Base-by-base conservation (phyloP, 2,113 vertebrate genomes). In the Pongo abelii region DNA sequence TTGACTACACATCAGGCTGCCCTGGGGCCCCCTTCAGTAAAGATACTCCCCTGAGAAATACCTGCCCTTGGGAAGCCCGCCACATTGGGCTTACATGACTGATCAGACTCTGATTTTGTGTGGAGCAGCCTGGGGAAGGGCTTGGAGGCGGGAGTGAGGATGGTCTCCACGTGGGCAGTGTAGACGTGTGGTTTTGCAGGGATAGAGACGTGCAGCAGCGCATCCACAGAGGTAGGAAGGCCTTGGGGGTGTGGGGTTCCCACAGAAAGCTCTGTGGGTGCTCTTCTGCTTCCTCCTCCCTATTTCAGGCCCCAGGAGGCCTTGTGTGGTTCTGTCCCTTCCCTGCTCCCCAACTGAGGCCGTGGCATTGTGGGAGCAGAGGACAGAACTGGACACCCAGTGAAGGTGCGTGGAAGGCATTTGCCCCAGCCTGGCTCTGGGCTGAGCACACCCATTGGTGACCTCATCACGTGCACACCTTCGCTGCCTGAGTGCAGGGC, bases 241-340 rank as follows among this genome's bases (percentile, higher is more conserved):
- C 55, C 20, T 30, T 0, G 1, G 27, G 35, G 2, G 0, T 48
- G 1, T 0, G 8, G 18, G 50, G 20, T 46, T 48, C 40, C 48
- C 38, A 2, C 16, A 2, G 35, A 40, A 38, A 38, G 27, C 20
- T 32, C 23, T 25, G 55, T 74, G 67, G 55, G 67, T 13, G 22
- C 78, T 25, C 27, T 55, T 23, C 27, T 32, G 14, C 40, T 18
- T 64, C 61, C 61, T 77, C 18, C 20, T 43, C 52, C 12, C 16
- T 30, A 5, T 72, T 25, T 43, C 50, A 13, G 80, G 30, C 80
- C 30, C 4, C 4, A 38, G 94, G 23, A 46, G 30, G 22, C 67
- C 46, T 48, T 35, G 74, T 5, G 0, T 32, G 25, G 30, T 72
- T 27, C 59, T 78, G 17, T 46, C 79, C 40, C 27, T 40, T 13